Evolutionary conservation across 2,888 invertebrate genomes (phyloP).

Genomic region (Mechanitis mazaeus): DNA sequence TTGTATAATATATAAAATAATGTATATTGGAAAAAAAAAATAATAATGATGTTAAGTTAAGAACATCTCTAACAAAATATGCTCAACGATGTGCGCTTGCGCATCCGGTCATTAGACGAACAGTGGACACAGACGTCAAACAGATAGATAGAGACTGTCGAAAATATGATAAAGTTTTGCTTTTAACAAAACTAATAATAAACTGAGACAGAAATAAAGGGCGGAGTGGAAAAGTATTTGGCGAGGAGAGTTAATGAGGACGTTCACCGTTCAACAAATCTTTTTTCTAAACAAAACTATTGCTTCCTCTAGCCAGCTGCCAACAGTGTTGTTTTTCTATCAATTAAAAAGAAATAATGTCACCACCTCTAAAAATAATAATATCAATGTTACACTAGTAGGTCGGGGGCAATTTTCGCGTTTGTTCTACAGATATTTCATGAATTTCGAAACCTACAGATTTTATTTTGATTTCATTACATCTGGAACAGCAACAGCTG

Average conservation of each 20-base stretch:
- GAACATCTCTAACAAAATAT: not conserved
- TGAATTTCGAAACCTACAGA: too few relatives aligned
- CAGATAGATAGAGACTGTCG: constrained; percentile 19
- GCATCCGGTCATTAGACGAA: not conserved
- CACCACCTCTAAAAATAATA: not conserved
- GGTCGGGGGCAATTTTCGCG: too few relatives aligned
- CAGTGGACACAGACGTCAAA: constrained; percentile 41
- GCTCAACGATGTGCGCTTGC: not conserved
- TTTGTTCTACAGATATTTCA: too few relatives aligned
- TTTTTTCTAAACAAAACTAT: not conserved
- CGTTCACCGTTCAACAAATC: constrained; percentile 46
- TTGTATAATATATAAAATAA: too few relatives aligned
- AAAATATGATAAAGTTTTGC: constrained; percentile 46
- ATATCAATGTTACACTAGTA: too few relatives aligned
- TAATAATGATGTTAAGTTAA: too few relatives aligned
- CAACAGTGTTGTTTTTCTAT: not conserved
- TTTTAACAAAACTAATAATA: constrained; percentile 54
- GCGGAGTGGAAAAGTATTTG: constrained; percentile 47
- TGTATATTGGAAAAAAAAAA: too few relatives aligned
- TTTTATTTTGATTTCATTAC: too few relatives aligned
- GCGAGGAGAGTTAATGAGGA: constrained; percentile 57
- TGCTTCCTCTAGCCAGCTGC: not conserved
- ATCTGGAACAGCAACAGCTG: too few relatives aligned
- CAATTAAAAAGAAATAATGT: not conserved
- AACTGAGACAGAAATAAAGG: constrained; percentile 55